phyloP scores from a whole-genome alignment of 2,888 invertebrate genomes.

The Amphipoea lucens region DNA sequence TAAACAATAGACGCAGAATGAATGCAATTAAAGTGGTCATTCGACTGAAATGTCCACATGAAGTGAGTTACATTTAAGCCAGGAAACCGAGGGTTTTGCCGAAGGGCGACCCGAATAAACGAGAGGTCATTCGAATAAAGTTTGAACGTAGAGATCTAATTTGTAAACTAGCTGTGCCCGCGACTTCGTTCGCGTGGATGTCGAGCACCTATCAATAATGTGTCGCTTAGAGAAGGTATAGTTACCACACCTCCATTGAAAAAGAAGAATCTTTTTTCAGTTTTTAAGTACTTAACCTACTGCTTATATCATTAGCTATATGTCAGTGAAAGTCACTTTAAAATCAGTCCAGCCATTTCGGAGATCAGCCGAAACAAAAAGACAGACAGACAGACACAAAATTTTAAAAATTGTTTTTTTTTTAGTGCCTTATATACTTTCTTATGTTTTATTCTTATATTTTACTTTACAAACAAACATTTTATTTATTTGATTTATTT shows the following conservation, averaged over 20 bases:
- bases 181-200: background rate
- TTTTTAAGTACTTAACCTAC: background rate
- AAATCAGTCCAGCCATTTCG: background rate
- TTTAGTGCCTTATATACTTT: too few relatives aligned
- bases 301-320: background rate
- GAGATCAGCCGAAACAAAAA: background rate
- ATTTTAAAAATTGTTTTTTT: too few relatives aligned
- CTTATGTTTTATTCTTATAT: too few relatives aligned
- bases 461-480: too few relatives aligned
- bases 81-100: conserved; percentile 27
- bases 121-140: conserved; percentile 42
- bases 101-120: conserved; percentile 34
- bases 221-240: background rate
- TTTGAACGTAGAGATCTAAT: conserved; percentile 15
- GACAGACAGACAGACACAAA: background rate
- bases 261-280: background rate
- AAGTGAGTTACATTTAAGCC: conserved; percentile 40
- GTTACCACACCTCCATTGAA: background rate
- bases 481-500: too few relatives aligned
- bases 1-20: conserved; percentile 52
- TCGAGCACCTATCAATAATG: background rate
- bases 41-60: conserved; percentile 42
- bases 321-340: background rate
- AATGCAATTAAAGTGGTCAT: conserved; percentile 51
- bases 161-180: conserved; percentile 3